A percentile compares a stretch with the other conserved stretches of the same genome.
Evolutionary conservation across 2,888 invertebrate genomes (phyloP).

Genomic region (Stegana nigrithorax): DNA sequence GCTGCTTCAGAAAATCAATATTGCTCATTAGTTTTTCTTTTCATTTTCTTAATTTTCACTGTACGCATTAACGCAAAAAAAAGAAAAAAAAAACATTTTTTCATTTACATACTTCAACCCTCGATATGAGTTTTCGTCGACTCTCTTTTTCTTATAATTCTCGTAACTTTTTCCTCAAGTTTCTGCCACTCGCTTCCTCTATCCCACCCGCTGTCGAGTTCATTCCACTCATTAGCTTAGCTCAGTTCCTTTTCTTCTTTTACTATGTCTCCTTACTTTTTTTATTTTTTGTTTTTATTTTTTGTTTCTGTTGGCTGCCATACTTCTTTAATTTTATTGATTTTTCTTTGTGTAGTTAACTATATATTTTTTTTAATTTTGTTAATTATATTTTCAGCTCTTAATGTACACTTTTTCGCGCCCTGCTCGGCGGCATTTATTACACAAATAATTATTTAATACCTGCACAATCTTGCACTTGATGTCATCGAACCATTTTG

Average conservation of each 20-base stretch:
- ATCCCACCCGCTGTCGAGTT: conserved; percentile 39
- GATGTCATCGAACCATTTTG: not conserved
- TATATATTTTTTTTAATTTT: not conserved
- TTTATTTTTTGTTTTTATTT: conserved; percentile 47
- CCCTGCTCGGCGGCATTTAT: too few species aligned
- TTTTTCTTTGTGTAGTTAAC: conserved; percentile 41
- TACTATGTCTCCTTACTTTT: conserved; percentile 4
- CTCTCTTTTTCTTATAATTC: not conserved
- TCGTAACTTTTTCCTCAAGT: not conserved
- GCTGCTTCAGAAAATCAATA: too few species aligned
- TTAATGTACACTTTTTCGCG: conserved; percentile 40
- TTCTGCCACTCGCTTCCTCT: not conserved
- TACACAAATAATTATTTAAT: too few species aligned
- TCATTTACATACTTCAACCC: conserved; percentile 5
- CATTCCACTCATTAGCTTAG: conserved; percentile 60
- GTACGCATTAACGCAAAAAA: too few species aligned
- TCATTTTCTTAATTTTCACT: not conserved
- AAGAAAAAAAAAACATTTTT: not conserved
- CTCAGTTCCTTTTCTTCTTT: conserved; percentile 5
- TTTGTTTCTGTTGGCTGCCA: conserved; percentile 32
- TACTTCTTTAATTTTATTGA: conserved; percentile 52
- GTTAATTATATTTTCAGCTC: conserved; percentile 18
- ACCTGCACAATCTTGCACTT: not conserved
- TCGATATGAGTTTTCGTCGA: not conserved
- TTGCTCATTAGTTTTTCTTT: not conserved